Evolutionary conservation across 2,113 vertebrate species (phyloP).

Genomic region (Datnioides undecimradiatus): DNA sequence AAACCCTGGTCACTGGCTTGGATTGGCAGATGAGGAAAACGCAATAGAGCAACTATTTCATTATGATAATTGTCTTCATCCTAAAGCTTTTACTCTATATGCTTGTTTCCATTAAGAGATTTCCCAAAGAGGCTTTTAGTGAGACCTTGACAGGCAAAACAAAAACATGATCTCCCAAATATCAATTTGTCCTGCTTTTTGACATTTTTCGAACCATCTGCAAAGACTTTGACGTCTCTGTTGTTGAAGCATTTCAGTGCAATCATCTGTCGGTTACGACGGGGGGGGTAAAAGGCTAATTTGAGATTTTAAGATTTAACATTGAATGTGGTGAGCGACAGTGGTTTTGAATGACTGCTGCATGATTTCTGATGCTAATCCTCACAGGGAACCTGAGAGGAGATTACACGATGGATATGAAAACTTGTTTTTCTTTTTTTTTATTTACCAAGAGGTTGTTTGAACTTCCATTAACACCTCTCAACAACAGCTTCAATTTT

Average conservation of each 20-base stretch:
- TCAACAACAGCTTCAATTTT: slow-evolving; percentile 17
- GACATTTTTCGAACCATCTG: neutral
- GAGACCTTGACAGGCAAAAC: slow-evolving; percentile 6
- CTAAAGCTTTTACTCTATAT: neutral
- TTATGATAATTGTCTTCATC: slow-evolving; percentile 13
- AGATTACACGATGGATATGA: neutral
- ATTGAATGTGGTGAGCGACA: neutral
- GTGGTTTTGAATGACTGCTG: neutral
- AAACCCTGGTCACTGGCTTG: neutral
- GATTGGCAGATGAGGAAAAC: slow-evolving; percentile 24
- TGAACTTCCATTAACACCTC: slow-evolving; percentile 26
- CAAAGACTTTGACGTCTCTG: neutral
- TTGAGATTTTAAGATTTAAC: slow-evolving; percentile 5
- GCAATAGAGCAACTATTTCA: slow-evolving; percentile 26
- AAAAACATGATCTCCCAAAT: neutral
- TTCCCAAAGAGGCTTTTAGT: slow-evolving; percentile 27
- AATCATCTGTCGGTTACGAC: neutral
- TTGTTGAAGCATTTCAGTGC: neutral
- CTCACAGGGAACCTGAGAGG: neutral
- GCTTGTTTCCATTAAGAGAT: slow-evolving; percentile 21
- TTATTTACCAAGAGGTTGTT: slow-evolving; percentile 9
- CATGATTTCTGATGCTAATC: slow-evolving; percentile 20
- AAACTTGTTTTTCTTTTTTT: slow-evolving; percentile 20
- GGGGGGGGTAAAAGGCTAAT: too few relatives aligned
- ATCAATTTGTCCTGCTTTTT: neutral